Evolutionary conservation across 2,113 vertebrate species (phyloP).

Genomic region (Hemibagrus wyckioides): DNA sequence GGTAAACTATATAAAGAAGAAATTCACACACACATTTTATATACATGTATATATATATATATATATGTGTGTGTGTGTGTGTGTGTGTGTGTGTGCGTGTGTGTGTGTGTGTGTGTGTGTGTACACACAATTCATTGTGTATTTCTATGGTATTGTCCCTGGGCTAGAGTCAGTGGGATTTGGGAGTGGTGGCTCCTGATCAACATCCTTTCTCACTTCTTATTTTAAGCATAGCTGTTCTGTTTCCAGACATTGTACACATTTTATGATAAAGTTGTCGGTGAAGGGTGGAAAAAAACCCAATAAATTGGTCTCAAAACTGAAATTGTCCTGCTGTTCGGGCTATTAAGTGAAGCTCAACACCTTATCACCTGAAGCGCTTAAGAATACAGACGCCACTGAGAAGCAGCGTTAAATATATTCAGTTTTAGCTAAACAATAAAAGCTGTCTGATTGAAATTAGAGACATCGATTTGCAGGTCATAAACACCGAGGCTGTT

Average conservation of each 20-base stretch:
- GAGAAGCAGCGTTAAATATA: constrained; percentile 11
- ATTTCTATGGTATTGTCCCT: neutral
- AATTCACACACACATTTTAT: too few species aligned
- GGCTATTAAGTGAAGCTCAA: constrained; percentile 1
- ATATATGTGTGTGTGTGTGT: too few species aligned
- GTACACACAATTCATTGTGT: neutral
- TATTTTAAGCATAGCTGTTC: neutral
- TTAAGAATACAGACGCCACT: neutral
- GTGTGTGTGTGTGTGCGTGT: neutral
- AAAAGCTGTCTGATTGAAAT: neutral
- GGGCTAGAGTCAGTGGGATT: constrained; percentile 2
- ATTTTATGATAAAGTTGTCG: neutral
- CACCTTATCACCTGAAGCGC: neutral
- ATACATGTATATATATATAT: too few species aligned
- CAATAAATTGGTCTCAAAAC: neutral
- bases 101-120: neutral
- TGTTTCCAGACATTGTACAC: neutral
- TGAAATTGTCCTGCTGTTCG: constrained; percentile 8
- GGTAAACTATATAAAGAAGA: neutral
- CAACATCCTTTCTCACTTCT: neutral
- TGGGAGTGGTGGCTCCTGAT: constrained; percentile 44
- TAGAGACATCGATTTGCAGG: neutral
- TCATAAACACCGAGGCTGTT: neutral
- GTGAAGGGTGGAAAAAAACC: too few species aligned
- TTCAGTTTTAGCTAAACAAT: constrained; percentile 4